These are phyloP conservation scores for Geotrupes spiniger DNA, from an alignment of 2,888 invertebrate genomes.

Conservation along the genomic window DNA sequence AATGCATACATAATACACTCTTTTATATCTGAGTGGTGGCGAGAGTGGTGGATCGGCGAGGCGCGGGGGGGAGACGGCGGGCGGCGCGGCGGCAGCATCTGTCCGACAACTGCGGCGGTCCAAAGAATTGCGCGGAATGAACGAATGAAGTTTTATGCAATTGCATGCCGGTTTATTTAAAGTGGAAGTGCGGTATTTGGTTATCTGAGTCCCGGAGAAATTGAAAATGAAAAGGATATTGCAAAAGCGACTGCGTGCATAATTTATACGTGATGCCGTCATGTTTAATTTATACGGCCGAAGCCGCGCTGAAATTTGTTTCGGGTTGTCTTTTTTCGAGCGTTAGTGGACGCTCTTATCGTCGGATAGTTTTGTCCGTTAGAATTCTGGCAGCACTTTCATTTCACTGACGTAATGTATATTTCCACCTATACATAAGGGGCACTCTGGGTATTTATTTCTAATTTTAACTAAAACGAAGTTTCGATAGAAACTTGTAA, in stretches of 20 bases:
- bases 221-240: constrained; percentile 24
- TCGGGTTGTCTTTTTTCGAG: too few species aligned
- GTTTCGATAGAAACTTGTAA: too few species aligned
- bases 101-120: constrained; percentile 14
- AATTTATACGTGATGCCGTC: too few species aligned
- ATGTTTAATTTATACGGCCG: too few species aligned
- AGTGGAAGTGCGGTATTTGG: constrained; percentile 23
- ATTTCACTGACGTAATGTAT: too few species aligned
- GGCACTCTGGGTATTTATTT: too few species aligned
- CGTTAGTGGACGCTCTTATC: too few species aligned
- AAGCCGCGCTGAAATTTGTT: too few species aligned
- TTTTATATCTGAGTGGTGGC: constrained; percentile 22
- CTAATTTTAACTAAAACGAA: too few species aligned
- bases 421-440: too few species aligned
- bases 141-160: constrained; percentile 19
- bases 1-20: constrained; percentile 45
- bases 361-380: too few species aligned
- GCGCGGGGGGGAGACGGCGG: constrained; percentile 3
- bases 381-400: too few species aligned
- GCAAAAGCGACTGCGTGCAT: constrained; percentile 8
- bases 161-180: constrained; percentile 23
- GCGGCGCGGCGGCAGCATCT: constrained; percentile 16
- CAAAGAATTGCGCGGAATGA: constrained; percentile 17
- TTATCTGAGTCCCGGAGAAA: constrained; percentile 22
- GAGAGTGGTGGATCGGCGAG: neutral